Percentiles rank a stretch among this genome's conserved stretches.
Evolutionary conservation across 2,113 vertebrate genomes (phyloP).

Genomic region (Grantiella picta): DNA sequence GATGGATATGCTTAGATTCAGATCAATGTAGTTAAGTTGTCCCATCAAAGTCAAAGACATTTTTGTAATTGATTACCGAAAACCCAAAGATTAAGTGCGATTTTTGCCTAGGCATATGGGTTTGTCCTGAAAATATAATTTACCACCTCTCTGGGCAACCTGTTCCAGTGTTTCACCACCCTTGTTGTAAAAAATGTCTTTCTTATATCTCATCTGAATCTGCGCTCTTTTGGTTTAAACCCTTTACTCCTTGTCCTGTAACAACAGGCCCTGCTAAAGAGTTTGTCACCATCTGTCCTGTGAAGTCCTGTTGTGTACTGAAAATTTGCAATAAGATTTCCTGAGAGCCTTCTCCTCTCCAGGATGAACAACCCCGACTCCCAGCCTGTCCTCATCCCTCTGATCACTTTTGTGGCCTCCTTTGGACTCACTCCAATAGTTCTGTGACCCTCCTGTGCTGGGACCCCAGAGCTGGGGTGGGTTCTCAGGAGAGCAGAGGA

Average conservation of each 20-base stretch:
- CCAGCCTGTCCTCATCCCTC: neutral
- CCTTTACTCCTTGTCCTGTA: neutral
- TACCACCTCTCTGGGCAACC: neutral
- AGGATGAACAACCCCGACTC: neutral
- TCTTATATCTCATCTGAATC: neutral
- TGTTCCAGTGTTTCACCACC: neutral
- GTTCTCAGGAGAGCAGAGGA: neutral
- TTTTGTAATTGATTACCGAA: neutral
- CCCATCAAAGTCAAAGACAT: neutral
- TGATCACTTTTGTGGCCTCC: neutral
- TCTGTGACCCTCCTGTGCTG: neutral
- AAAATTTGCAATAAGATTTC: neutral
- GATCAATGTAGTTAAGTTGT: neutral
- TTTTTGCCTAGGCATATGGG: neutral
- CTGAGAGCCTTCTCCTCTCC: neutral
- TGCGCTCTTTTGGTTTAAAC: neutral
- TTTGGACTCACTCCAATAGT: rapidly evolving
- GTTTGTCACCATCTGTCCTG: neutral
- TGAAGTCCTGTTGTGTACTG: neutral
- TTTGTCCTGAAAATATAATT: neutral
- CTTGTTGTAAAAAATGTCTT: neutral
- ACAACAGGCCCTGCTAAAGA: neutral
- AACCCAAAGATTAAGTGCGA: neutral
- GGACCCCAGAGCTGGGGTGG: neutral
- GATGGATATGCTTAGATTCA: neutral